Conservation (phyloP, 2,113 vertebrate genomes). For the Cephalopholis sonnerati region DNA sequence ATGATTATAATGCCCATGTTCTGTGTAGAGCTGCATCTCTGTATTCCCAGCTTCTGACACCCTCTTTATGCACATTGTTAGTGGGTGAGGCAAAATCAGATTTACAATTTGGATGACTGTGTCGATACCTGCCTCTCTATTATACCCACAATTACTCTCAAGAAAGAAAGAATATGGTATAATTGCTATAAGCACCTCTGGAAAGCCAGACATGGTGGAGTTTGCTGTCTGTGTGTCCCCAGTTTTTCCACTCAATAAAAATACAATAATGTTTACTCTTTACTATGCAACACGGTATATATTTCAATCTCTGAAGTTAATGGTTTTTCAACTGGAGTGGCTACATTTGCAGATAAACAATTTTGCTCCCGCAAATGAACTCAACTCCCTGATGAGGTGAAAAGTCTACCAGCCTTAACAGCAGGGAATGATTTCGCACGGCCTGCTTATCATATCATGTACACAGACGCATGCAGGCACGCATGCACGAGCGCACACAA, state of each 20-base stretch:
- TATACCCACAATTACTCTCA: background rate
- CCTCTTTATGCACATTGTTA: background rate
- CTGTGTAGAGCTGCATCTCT: background rate
- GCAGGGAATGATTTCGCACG: conserved; percentile 29
- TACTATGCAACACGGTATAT: conserved; percentile 63
- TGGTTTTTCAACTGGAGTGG: conserved; percentile 70
- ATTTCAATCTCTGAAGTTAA: conserved; percentile 78
- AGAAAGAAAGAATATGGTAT: conserved; percentile 12
- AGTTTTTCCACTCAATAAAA: conserved; percentile 69
- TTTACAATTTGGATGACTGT: conserved; percentile 3
- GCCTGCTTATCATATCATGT: conserved; percentile 57
- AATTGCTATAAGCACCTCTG: conserved; percentile 35
- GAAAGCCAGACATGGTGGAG: conserved; percentile 33
- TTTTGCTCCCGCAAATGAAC: conserved; percentile 75
- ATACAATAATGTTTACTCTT: conserved; percentile 70
- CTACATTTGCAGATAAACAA: conserved; percentile 72
- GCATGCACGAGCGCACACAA: background rate
- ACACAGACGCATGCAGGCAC: conserved; percentile 1
- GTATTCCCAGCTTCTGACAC: background rate
- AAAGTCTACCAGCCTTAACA: conserved; percentile 58
- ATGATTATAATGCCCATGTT: background rate
- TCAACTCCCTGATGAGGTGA: conserved; percentile 71
- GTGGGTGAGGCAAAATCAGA: background rate
- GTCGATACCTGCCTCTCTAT: conserved; percentile 4
- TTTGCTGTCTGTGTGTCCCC: conserved; percentile 55